phyloP scores from a whole-genome alignment of 1,140 invertebrate genomes.

The Panulirus ornatus region DNA sequence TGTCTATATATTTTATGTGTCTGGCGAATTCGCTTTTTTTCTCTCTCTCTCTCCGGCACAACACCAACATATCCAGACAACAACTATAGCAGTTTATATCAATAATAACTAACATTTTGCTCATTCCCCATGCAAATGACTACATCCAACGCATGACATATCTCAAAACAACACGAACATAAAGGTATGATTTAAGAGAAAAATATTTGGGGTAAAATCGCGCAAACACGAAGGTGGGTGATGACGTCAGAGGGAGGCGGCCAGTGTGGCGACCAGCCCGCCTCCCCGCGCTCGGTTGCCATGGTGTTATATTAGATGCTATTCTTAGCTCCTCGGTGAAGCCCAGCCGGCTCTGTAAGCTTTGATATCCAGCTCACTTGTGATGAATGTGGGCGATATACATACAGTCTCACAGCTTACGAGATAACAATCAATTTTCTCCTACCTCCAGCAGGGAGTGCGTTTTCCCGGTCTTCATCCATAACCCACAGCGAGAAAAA shows the following conservation, averaged over 20 bases:
- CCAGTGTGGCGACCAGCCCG: background rate
- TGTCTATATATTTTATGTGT: too few species aligned
- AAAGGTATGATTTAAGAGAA: background rate
- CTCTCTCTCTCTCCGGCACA: too few species aligned
- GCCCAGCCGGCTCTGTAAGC: background rate
- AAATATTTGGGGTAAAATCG: background rate
- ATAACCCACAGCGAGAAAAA: too few species aligned
- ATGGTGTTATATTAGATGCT: background rate
- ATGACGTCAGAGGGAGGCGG: background rate
- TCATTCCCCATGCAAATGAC: background rate
- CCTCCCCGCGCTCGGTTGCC: background rate
- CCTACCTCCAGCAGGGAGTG: too few species aligned
- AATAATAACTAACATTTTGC: too few species aligned
- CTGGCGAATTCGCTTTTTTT: too few species aligned
- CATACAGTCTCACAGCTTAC: too few species aligned
- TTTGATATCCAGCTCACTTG: background rate
- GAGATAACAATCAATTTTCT: too few species aligned
- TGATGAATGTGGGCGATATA: too few species aligned
- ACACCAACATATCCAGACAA: too few species aligned
- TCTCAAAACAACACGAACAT: background rate
- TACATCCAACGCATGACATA: background rate
- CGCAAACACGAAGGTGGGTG: background rate
- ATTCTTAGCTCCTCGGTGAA: background rate
- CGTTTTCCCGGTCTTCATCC: too few species aligned
- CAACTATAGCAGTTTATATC: too few species aligned